Conservation (phyloP, 2,888 invertebrate species). For the Homarus gammarus region DNA sequence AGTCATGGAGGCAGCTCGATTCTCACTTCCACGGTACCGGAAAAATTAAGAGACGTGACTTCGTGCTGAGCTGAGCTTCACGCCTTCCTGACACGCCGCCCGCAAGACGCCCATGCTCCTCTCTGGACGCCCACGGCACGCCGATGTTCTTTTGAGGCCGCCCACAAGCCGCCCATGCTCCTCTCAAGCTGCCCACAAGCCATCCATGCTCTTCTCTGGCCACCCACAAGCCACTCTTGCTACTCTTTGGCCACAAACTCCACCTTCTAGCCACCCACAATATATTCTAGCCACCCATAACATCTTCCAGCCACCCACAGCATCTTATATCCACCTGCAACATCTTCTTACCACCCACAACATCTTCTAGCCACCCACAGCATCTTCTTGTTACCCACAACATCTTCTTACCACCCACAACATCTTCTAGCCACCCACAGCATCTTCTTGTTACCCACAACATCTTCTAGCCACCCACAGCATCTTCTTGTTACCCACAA, state of each 20-base stretch:
- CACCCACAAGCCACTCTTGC: not conserved
- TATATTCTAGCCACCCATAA: no score
- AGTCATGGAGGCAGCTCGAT: not conserved
- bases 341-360: no score
- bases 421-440: no score
- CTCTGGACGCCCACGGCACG: not conserved
- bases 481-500: no score
- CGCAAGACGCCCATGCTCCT: no score
- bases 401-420: no score
- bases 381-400: no score
- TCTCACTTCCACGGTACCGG: not conserved
- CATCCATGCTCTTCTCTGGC: not conserved
- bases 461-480: no score
- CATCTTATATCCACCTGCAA: no score
- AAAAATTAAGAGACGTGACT: slow-evolving; percentile 38
- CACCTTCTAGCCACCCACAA: not conserved
- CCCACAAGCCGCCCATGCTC: not conserved
- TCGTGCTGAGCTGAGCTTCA: slow-evolving; percentile 28
- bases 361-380: no score
- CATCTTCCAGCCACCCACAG: no score
- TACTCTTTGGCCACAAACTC: not conserved
- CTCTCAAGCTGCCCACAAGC: not conserved
- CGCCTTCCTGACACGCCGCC: slow-evolving; percentile 9
- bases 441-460: no score
- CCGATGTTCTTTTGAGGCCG: not conserved